These are phyloP conservation scores for Volucella inflata DNA, from an alignment of 2,888 invertebrate species.

Conservation along the genomic window DNA sequence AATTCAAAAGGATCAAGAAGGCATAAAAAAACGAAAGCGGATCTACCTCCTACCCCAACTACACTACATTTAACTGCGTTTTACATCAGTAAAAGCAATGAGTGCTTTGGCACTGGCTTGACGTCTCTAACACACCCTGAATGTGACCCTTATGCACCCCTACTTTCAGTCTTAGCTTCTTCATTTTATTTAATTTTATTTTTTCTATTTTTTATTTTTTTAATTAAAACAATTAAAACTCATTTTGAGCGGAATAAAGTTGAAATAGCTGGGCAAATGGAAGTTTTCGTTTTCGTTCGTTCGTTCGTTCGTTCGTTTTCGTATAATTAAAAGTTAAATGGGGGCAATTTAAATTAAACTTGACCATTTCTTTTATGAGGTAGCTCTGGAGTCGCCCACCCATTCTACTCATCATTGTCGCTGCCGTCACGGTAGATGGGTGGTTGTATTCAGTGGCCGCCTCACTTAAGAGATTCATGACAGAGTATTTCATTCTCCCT, in stretches of 20 bases:
- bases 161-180: slow-evolving; percentile 3
- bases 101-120: too few species aligned
- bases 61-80: too few species aligned
- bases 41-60: too few species aligned
- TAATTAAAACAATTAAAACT: slow-evolving; percentile 76
- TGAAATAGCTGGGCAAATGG: slow-evolving; percentile 68
- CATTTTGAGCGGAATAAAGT: slow-evolving; percentile 74
- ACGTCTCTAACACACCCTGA: slow-evolving; percentile 13
- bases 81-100: too few species aligned
- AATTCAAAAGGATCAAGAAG: too few species aligned
- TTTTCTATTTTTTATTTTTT: slow-evolving; percentile 46
- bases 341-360: slow-evolving; percentile 75
- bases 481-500: slow-evolving; percentile 18
- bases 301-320: slow-evolving; percentile 15
- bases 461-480: slow-evolving; percentile 41
- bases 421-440: neutral
- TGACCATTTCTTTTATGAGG: slow-evolving; percentile 73
- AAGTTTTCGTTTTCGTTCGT: slow-evolving; percentile 54
- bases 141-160: neutral
- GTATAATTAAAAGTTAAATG: slow-evolving; percentile 75
- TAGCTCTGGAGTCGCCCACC: slow-evolving; percentile 34
- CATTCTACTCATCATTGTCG: neutral
- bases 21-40: too few species aligned
- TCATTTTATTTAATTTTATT: slow-evolving; percentile 36
- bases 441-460: neutral